Percentiles rank a stretch among this genome's conserved stretches.
phyloP scores from a whole-genome alignment of 2,888 invertebrate species.

The Gari tellinella region DNA sequence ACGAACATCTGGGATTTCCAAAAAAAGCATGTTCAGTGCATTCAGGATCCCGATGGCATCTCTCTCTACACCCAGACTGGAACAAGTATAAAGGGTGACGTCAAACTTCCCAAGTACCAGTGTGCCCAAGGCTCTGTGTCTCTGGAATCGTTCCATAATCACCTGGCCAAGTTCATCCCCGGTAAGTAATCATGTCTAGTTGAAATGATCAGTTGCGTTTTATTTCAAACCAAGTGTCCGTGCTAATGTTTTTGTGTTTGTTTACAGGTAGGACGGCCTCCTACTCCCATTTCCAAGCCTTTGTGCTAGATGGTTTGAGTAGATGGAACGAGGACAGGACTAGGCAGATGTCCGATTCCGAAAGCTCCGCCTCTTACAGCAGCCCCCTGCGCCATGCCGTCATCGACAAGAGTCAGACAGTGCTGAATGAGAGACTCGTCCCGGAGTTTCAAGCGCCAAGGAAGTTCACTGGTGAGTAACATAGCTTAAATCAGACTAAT shows the following conservation, averaged over 20 bases:
- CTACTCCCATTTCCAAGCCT: constrained; percentile 50
- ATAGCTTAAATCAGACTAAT: no score
- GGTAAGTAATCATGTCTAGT: no score
- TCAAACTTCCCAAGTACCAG: constrained; percentile 54
- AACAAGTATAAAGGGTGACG: constrained; percentile 56
- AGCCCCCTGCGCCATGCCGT: constrained; percentile 22
- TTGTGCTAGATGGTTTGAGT: constrained; percentile 50
- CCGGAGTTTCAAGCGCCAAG: constrained; percentile 15
- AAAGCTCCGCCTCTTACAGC: constrained; percentile 30
- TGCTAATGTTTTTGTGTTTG: no score
- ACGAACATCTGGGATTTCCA: constrained; percentile 55
- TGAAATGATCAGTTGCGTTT: no score
- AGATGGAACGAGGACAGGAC: constrained; percentile 56
- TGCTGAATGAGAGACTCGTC: constrained; percentile 28
- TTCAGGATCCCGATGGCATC: constrained; percentile 58
- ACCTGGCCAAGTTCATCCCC: constrained; percentile 64
- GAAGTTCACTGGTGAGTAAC: constrained; percentile 43
- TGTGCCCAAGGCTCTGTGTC: constrained; percentile 70
- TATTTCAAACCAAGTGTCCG: no score
- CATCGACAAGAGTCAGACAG: constrained; percentile 21
- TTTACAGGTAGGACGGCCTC: constrained; percentile 46
- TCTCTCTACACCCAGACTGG: constrained; percentile 42
- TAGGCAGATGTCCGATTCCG: constrained; percentile 18
- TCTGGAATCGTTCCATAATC: constrained; percentile 69
- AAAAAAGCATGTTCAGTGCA: constrained; percentile 53